Evolutionary conservation across 2,888 invertebrate species (phyloP).

Genomic region (Cheilosia soror): DNA sequence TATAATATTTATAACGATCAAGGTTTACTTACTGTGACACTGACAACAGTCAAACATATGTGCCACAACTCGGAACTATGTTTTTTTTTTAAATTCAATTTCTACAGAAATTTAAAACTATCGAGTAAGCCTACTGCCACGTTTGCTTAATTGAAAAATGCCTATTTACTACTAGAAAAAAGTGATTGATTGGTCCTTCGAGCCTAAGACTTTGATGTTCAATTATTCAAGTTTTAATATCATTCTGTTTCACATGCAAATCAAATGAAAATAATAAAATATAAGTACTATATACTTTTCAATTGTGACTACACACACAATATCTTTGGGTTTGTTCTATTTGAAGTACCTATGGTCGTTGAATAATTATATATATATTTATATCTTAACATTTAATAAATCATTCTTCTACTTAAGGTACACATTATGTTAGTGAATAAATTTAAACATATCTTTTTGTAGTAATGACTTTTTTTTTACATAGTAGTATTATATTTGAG

Average conservation of each 20-base stretch:
- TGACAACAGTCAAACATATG: not conserved
- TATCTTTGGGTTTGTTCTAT: constrained; percentile 69
- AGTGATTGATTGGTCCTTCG: constrained; percentile 65
- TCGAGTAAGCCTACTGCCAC: constrained; percentile 7
- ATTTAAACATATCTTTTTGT: constrained; percentile 57
- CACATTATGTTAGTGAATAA: constrained; percentile 68
- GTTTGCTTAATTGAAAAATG: constrained; percentile 32
- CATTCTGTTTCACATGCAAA: constrained; percentile 29
- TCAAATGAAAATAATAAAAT: constrained; percentile 25
- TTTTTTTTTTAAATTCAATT: not conserved
- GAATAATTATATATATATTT: constrained; percentile 58
- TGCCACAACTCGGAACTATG: not conserved
- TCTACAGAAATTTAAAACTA: constrained; percentile 12
- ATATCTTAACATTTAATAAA: constrained; percentile 71
- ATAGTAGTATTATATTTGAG: constrained; percentile 55
- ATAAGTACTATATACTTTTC: constrained; percentile 16
- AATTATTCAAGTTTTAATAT: constrained; percentile 35
- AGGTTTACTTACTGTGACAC: constrained; percentile 23
- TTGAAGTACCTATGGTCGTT: constrained; percentile 69
- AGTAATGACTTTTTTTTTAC: constrained; percentile 43
- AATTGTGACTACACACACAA: constrained; percentile 51
- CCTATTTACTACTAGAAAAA: constrained; percentile 51
- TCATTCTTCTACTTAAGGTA: constrained; percentile 73
- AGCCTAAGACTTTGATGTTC: constrained; percentile 53
- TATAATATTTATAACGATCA: constrained; percentile 10